phyloP scores from a whole-genome alignment of 2,888 invertebrate genomes.

The Agonopterix arenella region DNA sequence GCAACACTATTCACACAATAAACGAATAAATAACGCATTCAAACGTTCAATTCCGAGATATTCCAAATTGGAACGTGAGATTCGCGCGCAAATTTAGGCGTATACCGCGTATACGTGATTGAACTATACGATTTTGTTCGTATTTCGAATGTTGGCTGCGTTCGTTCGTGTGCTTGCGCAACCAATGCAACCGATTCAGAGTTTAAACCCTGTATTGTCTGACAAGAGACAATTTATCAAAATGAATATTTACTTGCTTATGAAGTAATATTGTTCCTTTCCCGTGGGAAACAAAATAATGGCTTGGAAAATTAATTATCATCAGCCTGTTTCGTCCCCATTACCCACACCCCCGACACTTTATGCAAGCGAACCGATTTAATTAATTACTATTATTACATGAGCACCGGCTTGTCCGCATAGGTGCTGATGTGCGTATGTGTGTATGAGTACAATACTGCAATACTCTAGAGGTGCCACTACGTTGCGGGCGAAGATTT shows the following conservation, averaged over 20 bases:
- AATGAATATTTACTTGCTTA: conserved; percentile 13
- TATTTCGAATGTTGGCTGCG: conserved; percentile 30
- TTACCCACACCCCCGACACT: not conserved
- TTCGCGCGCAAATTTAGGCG: conserved; percentile 37
- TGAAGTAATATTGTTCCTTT: not conserved
- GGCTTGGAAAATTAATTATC: not conserved
- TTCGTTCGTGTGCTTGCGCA: conserved; percentile 34
- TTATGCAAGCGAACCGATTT: not conserved
- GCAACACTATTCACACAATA: not conserved
- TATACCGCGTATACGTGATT: conserved; percentile 44
- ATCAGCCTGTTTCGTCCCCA: too few relatives aligned
- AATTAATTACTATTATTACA: too few relatives aligned
- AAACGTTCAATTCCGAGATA: conserved; percentile 26
- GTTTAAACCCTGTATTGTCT: conserved; percentile 17
- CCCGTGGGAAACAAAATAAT: conserved; percentile 1
- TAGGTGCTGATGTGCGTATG: too few relatives aligned
- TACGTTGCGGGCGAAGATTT: too few relatives aligned
- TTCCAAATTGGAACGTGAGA: conserved; percentile 44
- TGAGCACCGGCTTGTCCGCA: too few relatives aligned
- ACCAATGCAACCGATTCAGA: conserved; percentile 13
- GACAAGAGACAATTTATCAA: conserved; percentile 48
- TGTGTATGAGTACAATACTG: too few relatives aligned
- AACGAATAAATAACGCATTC: not conserved
- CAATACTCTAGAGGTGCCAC: too few relatives aligned
- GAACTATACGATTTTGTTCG: conserved; percentile 44